These are phyloP conservation scores for Meda fulgida DNA, from an alignment of 2,797 vertebrate species.

Conservation along the genomic window DNA sequence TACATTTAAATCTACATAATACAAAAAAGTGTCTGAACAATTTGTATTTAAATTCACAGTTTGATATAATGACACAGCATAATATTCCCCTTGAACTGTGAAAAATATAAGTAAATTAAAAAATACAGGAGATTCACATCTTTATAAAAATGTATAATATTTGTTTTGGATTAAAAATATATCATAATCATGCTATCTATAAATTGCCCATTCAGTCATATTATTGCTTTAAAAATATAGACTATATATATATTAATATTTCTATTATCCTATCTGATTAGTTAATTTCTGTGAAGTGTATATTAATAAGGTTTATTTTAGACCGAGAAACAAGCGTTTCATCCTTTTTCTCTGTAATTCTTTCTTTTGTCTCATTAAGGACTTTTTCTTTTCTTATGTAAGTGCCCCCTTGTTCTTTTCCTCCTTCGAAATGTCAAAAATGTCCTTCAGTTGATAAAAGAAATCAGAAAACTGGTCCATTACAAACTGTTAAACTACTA, in stretches of 20 bases:
- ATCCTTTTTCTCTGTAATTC: neutral
- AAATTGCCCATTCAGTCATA: conserved; percentile 87
- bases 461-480: neutral
- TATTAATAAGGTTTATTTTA: neutral
- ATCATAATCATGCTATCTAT: conserved; percentile 82
- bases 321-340: neutral
- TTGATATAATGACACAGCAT: conserved; percentile 87
- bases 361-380: conserved; percentile 3
- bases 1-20: conserved; percentile 80
- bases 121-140: conserved; percentile 86
- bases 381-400: neutral
- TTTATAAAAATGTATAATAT: conserved; percentile 85
- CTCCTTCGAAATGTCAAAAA: conserved; percentile 1
- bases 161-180: conserved; percentile 76
- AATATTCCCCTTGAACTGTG: conserved; percentile 89
- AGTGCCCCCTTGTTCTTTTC: conserved; percentile 23
- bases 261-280: conserved; percentile 81
- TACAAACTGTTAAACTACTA: neutral
- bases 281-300: conserved; percentile 82
- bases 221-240: conserved; percentile 79
- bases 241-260: conserved; percentile 70
- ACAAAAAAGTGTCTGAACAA: conserved; percentile 86
- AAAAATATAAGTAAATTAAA: conserved; percentile 74
- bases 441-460: conserved; percentile 22
- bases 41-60: conserved; percentile 92